Base-by-base conservation (phyloP, 92 coral and sea anemone species). In the Bergia sp. region DNA sequence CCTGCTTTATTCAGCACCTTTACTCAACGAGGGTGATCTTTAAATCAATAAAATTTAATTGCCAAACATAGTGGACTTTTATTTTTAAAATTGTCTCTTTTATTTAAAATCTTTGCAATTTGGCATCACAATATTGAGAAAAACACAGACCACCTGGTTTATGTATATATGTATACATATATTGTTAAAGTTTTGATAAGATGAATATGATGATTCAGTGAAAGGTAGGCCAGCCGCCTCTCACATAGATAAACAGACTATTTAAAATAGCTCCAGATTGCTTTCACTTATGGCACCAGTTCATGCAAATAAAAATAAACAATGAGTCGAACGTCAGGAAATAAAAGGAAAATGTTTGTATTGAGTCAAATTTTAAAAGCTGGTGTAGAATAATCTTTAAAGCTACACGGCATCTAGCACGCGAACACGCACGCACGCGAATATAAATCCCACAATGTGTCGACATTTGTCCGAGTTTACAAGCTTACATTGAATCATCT, bases 321-420 rank as follows among this genome's bases (percentile, higher is more conserved):
- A 61, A 42, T 38, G 73, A 37, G 45, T 44, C 36, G 45, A 61
- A 16, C 42, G 45, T 61, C 85, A 80, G 45, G 72, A 41, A 82
- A 43, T 64, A 16, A 82, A 65, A 44, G 61, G 37, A 82, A 45
- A 57, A 23, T 82, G 86, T 82, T 41, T 82, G 86, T 76, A 82
- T 82, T 82, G 66, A 81, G 29, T 55, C 12, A 5, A 16, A 58
- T 38, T 81, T 49, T 16, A 79, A 79, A 37, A 36, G 65, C 53
- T 13, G 69, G 11, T 38, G 23, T 81, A 37, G 39, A 81, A 58
- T 23, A 16, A 38, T 4, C 57, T 71, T 2, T 71, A 11, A 29
- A 23, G 45, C 20, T 13, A 9, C 77, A 12, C 29, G 38, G 29
- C 29, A 29, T 29, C 29, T 29, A 73, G 44, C 29, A 18, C 23